Conservation (phyloP, 2,797 vertebrate species). For the Poecilia gillii region DNA sequence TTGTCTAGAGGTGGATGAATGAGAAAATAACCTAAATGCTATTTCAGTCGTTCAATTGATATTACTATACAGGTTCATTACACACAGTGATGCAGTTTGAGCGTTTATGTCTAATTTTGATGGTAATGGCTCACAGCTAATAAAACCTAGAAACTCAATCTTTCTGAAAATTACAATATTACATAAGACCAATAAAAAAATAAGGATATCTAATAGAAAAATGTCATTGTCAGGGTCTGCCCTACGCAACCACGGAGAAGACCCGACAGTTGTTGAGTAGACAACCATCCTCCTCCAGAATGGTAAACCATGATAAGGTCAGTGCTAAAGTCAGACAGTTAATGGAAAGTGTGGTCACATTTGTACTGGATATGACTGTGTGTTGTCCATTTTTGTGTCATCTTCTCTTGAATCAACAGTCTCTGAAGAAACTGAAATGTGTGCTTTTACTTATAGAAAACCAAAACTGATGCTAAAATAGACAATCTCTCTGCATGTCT, state of each 20-base stretch:
- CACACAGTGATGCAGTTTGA: background rate
- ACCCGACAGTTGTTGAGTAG: background rate
- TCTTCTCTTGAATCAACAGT: background rate
- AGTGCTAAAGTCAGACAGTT: background rate
- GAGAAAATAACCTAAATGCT: background rate
- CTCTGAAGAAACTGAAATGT: background rate
- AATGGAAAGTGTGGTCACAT: background rate
- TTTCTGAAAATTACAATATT: background rate
- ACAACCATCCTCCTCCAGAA: background rate
- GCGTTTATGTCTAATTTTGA: background rate
- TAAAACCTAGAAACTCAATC: background rate
- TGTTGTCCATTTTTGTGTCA: background rate
- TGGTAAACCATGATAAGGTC: background rate
- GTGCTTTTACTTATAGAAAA: background rate
- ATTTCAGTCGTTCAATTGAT: background rate
- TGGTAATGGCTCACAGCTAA: background rate
- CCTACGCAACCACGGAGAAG: background rate
- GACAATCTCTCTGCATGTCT: background rate
- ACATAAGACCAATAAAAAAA: background rate
- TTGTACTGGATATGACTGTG: background rate
- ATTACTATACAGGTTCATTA: background rate
- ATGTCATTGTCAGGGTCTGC: background rate
- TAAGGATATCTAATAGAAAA: background rate
- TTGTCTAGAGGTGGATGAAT: background rate
- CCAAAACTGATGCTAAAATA: background rate